Evolutionary conservation across 2,888 invertebrate genomes (phyloP).

Genomic region (Tiliacea citrago): DNA sequence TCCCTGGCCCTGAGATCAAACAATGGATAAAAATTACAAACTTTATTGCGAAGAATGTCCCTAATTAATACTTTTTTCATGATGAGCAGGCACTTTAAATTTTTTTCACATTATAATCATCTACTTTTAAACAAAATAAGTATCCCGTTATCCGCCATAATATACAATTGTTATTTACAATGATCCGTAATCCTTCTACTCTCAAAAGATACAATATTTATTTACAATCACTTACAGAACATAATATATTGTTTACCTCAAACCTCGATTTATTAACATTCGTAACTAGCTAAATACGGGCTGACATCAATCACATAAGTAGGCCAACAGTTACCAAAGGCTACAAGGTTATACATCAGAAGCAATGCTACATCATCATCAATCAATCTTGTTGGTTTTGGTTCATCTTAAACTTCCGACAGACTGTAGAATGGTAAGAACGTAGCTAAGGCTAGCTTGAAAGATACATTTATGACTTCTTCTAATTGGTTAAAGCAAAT

Average conservation of each 20-base stretch:
- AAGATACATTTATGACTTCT: neutral
- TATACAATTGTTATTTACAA: neutral
- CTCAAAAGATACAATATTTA: neutral
- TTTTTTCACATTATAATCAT: neutral
- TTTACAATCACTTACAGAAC: neutral
- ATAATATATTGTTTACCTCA: slow-evolving; percentile 22
- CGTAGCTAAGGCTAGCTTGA: neutral
- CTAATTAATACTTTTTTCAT: neutral
- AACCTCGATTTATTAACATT: slow-evolving; percentile 13
- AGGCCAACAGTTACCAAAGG: slow-evolving; percentile 22
- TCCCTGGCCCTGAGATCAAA: no score
- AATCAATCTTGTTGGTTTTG: slow-evolving; percentile 28
- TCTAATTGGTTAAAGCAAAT: neutral
- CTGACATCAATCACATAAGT: slow-evolving; percentile 37
- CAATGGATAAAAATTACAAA: no score
- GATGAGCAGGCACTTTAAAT: neutral
- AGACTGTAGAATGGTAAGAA: neutral
- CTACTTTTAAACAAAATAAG: neutral
- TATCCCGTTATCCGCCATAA: neutral
- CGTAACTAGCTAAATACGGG: slow-evolving; percentile 15
- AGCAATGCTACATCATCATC: slow-evolving; percentile 39
- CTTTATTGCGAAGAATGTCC: neutral
- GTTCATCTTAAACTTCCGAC: slow-evolving; percentile 7
- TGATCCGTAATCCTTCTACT: neutral
- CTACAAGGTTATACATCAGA: slow-evolving; percentile 21